Evolutionary conservation across 2,888 invertebrate genomes (phyloP), one percentile per base, ranked within the genome.

Genomic region (Pyralis farinalis): DNA sequence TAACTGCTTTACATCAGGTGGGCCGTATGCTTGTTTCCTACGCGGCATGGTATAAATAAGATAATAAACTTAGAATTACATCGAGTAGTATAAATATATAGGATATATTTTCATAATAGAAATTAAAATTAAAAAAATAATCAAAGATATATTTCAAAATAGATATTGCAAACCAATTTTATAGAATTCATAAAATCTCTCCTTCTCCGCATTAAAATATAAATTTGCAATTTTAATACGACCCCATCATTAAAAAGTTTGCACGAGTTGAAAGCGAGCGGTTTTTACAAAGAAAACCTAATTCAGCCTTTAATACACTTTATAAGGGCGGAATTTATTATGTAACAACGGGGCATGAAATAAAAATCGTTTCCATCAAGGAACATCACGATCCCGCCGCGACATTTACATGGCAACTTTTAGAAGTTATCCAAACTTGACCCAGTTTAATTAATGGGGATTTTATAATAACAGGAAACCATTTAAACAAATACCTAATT

Each of bases 361-460:
- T 53, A 58, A 58, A 61, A 61, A 56, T n/a, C 49, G 57, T 54
- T 52, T 51, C 43, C 49, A 58, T 62, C 55, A 59, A 49, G 63
- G 51, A 54, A 58, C 57, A 56, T 60, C 53, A 58, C 57, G 54
- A 52, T 56, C 53, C 51, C 7, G 12, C 12, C 1, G 10, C 10
- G 7, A 1, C 12, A 16, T 10, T 7, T 30, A 30, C 7, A 12
- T 31, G 1, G 1, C 31, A 16, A 16, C 16, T 16, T 16, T 16
- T 4, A 16, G 4, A 16, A 16, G 3, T 16, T 16, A 16, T 3
- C 16, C 16, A 16, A 16, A 16, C 16, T 16, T 16, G 16, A 4
- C 4, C 16, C 16, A 16, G 16, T 16, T 16, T 3, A 16, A n/a
- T n/a, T n/a, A n/a, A n/a, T n/a, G n/a, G n/a, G n/a, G n/a, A n/a